Conservation (phyloP, 2,113 vertebrate genomes). For the Ciconia maguari region DNA sequence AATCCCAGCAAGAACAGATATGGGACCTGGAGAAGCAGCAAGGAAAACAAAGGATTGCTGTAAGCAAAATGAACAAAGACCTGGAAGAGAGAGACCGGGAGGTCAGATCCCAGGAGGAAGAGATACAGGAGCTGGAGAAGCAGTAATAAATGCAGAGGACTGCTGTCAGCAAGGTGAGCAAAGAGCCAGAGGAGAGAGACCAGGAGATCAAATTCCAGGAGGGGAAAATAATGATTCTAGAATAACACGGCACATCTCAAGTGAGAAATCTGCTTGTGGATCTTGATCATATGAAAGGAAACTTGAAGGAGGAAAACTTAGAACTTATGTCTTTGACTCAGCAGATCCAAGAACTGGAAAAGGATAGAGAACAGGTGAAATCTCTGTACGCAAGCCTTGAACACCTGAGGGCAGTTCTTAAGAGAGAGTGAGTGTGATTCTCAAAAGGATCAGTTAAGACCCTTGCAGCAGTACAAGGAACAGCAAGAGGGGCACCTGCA, state of each 20-base stretch:
- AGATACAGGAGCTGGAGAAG: not conserved
- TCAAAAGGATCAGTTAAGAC: constrained; percentile 58
- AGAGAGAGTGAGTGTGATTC: constrained; percentile 69
- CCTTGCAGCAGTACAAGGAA: constrained; percentile 48
- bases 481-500: constrained; percentile 63
- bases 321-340: constrained; percentile 63
- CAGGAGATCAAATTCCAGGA: not conserved
- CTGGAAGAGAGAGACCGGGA: not conserved
- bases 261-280: constrained; percentile 1
- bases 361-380: constrained; percentile 41
- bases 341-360: constrained; percentile 41
- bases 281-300: constrained; percentile 61
- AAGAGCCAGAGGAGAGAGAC: not conserved
- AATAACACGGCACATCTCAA: no score
- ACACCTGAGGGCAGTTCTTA: constrained; percentile 64
- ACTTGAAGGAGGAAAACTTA: constrained; percentile 54
- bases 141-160: not conserved
- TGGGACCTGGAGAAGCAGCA: not conserved
- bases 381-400: constrained; percentile 55
- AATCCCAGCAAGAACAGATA: not conserved
- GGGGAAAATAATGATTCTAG: no score
- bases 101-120: not conserved
- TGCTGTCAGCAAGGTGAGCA: not conserved
- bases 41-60: not conserved
- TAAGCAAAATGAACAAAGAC: not conserved